These are phyloP conservation scores for Rallus limicola DNA, from an alignment of 2,113 vertebrate genomes.

Conservation along the genomic window DNA sequence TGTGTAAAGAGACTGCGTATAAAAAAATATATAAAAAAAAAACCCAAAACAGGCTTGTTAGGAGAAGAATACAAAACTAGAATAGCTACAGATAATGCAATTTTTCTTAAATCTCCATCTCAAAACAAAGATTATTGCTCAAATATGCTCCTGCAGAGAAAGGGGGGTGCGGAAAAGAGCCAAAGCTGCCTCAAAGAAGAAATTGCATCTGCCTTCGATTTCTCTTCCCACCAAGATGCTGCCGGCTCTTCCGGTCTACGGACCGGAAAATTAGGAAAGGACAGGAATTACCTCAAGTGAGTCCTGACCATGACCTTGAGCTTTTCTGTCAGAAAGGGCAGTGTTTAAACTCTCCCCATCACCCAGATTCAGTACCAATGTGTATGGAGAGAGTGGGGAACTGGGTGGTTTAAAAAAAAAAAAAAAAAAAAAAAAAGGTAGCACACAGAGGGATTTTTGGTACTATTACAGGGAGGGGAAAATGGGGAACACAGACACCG, in stretches of 20 bases:
- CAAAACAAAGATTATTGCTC: neutral
- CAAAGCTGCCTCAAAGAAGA: neutral
- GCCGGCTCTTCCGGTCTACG: neutral
- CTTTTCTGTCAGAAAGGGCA: neutral
- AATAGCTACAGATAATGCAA: neutral
- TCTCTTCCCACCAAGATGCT: accelerated
- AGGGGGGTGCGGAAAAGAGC: no score
- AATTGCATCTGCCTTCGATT: accelerated
- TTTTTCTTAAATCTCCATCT: neutral
- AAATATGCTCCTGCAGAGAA: neutral
- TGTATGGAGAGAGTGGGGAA: neutral
- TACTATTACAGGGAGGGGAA: neutral
- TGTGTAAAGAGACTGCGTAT: slow-evolving; percentile 9
- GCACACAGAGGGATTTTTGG: neutral
- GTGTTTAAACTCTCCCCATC: neutral
- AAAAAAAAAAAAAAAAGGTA: neutral
- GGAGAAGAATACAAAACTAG: neutral
- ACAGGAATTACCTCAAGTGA: neutral
- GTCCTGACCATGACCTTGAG: neutral
- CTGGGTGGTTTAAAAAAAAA: neutral
- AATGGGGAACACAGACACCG: no score
- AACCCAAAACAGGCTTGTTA: neutral
- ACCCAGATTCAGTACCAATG: neutral
- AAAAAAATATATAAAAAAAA: slow-evolving; percentile 13
- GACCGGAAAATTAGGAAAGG: neutral